Evolutionary conservation across 1,140 invertebrate species (phyloP).

Genomic region (Augochlora pura): DNA sequence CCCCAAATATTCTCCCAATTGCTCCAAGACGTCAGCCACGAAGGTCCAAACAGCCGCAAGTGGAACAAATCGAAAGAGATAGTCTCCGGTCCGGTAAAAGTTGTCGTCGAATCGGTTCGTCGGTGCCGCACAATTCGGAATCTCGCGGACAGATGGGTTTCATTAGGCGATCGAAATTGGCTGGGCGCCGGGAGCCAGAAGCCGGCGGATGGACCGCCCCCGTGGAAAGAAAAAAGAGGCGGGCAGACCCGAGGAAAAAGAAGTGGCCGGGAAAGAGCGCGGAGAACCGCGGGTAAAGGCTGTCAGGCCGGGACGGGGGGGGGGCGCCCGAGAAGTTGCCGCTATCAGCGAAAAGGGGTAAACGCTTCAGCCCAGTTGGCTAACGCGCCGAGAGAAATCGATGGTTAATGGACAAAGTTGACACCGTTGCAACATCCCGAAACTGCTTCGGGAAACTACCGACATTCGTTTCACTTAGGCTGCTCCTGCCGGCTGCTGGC

Average conservation of each 20-base stretch:
- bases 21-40: too few species aligned
- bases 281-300: slow-evolving; percentile 33
- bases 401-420: slow-evolving; percentile 65
- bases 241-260: neutral
- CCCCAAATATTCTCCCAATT: too few species aligned
- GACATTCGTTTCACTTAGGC: slow-evolving; percentile 61
- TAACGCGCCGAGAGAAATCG: slow-evolving; percentile 57
- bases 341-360: slow-evolving; percentile 38
- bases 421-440: slow-evolving; percentile 56
- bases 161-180: slow-evolving; percentile 35
- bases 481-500: slow-evolving; percentile 12
- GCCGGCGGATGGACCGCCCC: too few species aligned
- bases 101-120: too few species aligned
- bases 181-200: neutral
- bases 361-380: slow-evolving; percentile 48
- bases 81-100: too few species aligned
- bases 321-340: slow-evolving; percentile 14
- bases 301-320: slow-evolving; percentile 3
- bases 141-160: slow-evolving; percentile 6
- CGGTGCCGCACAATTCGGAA: neutral
- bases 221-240: too few species aligned
- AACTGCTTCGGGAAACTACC: slow-evolving; percentile 59
- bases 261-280: neutral
- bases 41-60: too few species aligned
- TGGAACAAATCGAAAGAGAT: too few species aligned